A percentile compares a stretch with the other conserved stretches of the same genome.
phyloP scores from a whole-genome alignment of 37 sponge, comb jelly and placozoan genomes.

The Spongia lamella region DNA sequence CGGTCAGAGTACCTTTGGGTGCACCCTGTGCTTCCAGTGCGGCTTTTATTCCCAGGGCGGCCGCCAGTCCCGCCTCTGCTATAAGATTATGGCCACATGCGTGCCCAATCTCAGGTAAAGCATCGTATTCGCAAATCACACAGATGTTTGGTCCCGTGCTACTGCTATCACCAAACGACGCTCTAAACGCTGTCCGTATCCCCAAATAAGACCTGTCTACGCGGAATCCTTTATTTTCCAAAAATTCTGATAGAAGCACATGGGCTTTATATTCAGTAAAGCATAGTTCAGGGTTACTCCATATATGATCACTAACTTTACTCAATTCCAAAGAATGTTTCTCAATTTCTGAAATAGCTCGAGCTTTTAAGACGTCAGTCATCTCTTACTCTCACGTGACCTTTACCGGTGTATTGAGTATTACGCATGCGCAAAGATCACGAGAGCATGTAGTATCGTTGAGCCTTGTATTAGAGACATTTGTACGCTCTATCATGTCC shows the following conservation, averaged over 20 bases:
- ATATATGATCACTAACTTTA: slow-evolving; percentile 33
- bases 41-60: slow-evolving; percentile 76
- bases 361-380: slow-evolving; percentile 15
- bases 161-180: slow-evolving; percentile 66
- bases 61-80: slow-evolving; percentile 81
- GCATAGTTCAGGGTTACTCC: slow-evolving; percentile 52
- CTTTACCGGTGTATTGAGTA: neutral
- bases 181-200: slow-evolving; percentile 76
- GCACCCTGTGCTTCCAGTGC: slow-evolving; percentile 46
- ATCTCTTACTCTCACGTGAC: slow-evolving; percentile 35
- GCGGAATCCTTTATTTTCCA: slow-evolving; percentile 66
- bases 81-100: slow-evolving; percentile 92
- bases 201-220: slow-evolving; percentile 58
- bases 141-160: slow-evolving; percentile 59
- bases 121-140: slow-evolving; percentile 87
- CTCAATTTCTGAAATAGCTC: slow-evolving; percentile 23
- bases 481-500: too few relatives aligned
- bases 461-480: too few relatives aligned
- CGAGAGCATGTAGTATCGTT: too few relatives aligned
- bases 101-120: slow-evolving; percentile 85
- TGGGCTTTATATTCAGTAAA: slow-evolving; percentile 43
- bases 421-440: too few relatives aligned
- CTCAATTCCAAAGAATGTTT: neutral
- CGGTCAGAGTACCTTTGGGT: slow-evolving; percentile 51
- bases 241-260: slow-evolving; percentile 44